Base-by-base conservation (phyloP, 1,140 invertebrate genomes). In the Bombus superbus region DNA sequence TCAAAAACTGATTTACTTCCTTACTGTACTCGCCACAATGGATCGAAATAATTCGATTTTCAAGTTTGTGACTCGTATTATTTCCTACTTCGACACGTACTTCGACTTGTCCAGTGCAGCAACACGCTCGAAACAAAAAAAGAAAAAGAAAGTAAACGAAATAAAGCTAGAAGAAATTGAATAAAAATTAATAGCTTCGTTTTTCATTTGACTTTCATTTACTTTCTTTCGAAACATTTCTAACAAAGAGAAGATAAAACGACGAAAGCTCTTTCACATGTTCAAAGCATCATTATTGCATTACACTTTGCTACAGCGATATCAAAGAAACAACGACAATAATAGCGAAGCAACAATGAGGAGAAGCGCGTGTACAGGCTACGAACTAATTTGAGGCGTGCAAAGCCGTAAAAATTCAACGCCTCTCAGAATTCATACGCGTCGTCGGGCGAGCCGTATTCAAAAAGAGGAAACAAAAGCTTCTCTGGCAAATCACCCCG, bases 341-440 rank as follows among this genome's bases (percentile, higher is more conserved):
- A 68, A 77, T 40, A n/a, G 73, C 15, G 28, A 22, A 42, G 59
- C 38, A 78, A 64, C 57, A 64, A 66, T 83, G 75, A 76, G 32
- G 38, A n/a, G 62, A 38, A 32, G 57, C 47, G 13, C 44, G 42
- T 13, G 57, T 35, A 75, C 44, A 57, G 57, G 28, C 59, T 13
- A 57, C 64, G 84, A 85, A 90, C 90, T 92, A 92, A 93, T 92
- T 92, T 87, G 87, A 83, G 75, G 90, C 89, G 91, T 87, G 91
- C 77, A 81, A 82, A 81, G 89, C 92, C 91, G 92, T 92, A 92
- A 92, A 92, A 92, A 93, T 93, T 91, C 92, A 92, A 92, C 91
- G 89, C 83, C 87, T 82, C 90, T 89, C 80, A 88, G 69, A 90
- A 93, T 91, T 93, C 91, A 92, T 92, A 91, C 90, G 91, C 90